These are phyloP conservation scores for Venusia cambrica DNA, from an alignment of 2,888 invertebrate species.

Conservation along the genomic window DNA sequence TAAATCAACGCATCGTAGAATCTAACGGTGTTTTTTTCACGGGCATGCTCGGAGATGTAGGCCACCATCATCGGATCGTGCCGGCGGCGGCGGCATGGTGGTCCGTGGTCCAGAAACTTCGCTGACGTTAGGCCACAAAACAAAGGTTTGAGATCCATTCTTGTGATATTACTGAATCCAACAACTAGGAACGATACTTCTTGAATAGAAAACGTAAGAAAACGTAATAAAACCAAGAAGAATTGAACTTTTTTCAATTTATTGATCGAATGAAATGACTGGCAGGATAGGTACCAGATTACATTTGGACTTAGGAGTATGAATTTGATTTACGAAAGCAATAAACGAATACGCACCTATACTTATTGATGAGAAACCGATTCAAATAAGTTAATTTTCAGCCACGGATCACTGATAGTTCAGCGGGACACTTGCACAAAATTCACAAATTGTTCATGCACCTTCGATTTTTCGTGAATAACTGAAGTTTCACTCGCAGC, in stretches of 20 bases:
- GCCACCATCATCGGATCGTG: no score
- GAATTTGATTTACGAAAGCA: constrained; percentile 11
- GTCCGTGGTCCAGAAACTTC: constrained; percentile 67
- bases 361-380: constrained; percentile 35
- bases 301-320: constrained; percentile 14
- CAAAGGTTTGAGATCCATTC: constrained; percentile 25
- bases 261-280: constrained; percentile 24
- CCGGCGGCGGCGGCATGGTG: constrained; percentile 56
- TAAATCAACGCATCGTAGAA: constrained; percentile 41
- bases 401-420: constrained; percentile 61
- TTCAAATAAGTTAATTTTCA: constrained; percentile 44
- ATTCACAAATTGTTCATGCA: constrained; percentile 46
- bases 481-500: constrained; percentile 70
- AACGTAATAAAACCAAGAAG: constrained; percentile 1
- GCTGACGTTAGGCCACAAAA: constrained; percentile 31
- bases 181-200: constrained; percentile 1
- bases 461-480: constrained; percentile 66
- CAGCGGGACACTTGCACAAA: constrained; percentile 47
- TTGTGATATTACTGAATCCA: background rate
- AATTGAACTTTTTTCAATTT: constrained; percentile 5
- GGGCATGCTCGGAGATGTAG: constrained; percentile 45
- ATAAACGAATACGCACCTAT: constrained; percentile 43
- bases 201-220: background rate
- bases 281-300: constrained; percentile 19
- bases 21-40: constrained; percentile 32